Base-by-base conservation (phyloP, 2,797 vertebrate species). In the Galaxias olidus region DNA sequence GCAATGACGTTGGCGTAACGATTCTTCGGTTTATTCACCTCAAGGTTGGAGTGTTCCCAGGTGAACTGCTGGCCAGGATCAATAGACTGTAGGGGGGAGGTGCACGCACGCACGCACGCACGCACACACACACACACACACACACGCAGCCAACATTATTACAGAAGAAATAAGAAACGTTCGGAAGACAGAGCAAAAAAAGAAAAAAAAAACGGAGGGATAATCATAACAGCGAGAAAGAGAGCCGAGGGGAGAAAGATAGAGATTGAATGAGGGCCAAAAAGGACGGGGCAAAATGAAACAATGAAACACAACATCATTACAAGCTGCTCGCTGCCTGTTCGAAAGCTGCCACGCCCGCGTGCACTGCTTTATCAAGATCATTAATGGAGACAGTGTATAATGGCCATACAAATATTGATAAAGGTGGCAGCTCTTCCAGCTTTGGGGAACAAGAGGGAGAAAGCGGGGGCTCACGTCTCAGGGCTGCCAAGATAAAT, bases 51-150 rank as follows among this genome's bases (percentile, higher is more conserved):
- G 72, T 98, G 95, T 46, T 99, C 97, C 97, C 97, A 99, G 8
- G 97, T 98, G 91, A 99, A 99, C 91, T 99, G 97, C 93, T 99
- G 97, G 56, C 97, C 96, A 0, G 97, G 97, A 82, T 99, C 97
- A 1, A 99, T 98, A 63, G 97, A 99, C 97, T 99, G 90, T 0
- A 30, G 62, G 69, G 57, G 63, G 47, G 63, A 41, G 61, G 40
- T 10, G 63, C 14, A 46, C 17, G 51, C 12, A 73, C 17, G 69
- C 44, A 62, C 59, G 42, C 30, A 45, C 40, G 50, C 11, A 49
- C 57, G 47, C 54, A 46, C 55, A 42, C 59, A 55, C 60, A 55
- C 51, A 61, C 51, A 55, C 56, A 42, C 50, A 60, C 53, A 65
- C 53, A 65, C 63, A 53, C 59, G 55, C 66, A 43, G 50, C 48